phyloP scores from a whole-genome alignment of 2,888 invertebrate genomes.

The Euphydryas editha region DNA sequence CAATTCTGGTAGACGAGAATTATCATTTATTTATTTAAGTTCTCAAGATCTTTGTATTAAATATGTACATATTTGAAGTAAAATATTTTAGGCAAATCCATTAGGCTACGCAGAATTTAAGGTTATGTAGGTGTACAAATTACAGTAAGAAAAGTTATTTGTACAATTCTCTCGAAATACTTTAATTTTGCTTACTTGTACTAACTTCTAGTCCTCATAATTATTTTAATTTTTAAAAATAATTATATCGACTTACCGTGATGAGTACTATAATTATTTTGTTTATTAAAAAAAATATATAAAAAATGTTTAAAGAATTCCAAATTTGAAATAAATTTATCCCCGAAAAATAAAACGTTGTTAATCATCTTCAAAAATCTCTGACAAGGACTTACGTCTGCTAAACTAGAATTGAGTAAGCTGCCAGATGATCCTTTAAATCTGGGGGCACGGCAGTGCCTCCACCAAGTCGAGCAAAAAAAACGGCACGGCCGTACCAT shows the following conservation, averaged over 20 bases:
- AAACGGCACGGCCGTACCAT: too few relatives aligned
- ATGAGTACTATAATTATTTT: too few relatives aligned
- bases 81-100: conserved; percentile 1
- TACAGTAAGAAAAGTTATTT: neutral
- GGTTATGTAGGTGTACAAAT: neutral
- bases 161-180: neutral
- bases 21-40: neutral
- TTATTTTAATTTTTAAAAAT: too few relatives aligned
- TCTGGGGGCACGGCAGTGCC: too few relatives aligned
- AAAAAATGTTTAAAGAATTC: neutral
- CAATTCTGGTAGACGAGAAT: neutral
- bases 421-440: neutral
- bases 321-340: neutral
- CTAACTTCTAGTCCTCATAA: too few relatives aligned
- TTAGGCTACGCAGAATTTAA: conserved; percentile 4
- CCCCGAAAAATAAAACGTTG: neutral
- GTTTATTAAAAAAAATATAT: too few relatives aligned
- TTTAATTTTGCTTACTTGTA: too few relatives aligned
- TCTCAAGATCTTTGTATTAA: neutral
- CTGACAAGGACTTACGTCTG: neutral
- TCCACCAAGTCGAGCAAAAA: too few relatives aligned
- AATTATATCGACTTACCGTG: too few relatives aligned
- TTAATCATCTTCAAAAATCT: neutral
- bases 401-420: neutral
- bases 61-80: neutral